Conservation (phyloP, 2,888 invertebrate genomes). For the Lasioglossum villosulum region DNA sequence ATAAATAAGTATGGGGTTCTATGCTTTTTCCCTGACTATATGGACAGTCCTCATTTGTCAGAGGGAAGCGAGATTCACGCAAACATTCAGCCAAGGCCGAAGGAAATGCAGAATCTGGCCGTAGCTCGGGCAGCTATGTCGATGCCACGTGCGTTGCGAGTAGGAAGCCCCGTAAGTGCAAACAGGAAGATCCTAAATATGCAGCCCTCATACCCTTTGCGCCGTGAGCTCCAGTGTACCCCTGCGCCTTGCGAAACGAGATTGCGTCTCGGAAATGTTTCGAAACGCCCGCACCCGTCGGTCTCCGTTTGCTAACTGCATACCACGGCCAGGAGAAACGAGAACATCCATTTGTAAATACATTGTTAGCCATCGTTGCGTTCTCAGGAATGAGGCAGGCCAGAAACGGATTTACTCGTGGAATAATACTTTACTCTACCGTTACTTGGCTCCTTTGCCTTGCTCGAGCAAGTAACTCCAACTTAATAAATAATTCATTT, state of each 20-base stretch:
- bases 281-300: constrained; percentile 30
- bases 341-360: constrained; percentile 49
- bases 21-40: neutral
- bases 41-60: neutral
- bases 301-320: constrained; percentile 51
- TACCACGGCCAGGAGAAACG: constrained; percentile 37
- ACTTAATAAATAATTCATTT: neutral
- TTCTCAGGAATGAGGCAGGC: constrained; percentile 20
- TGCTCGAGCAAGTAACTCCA: neutral
- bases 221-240: constrained; percentile 20
- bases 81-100: constrained; percentile 44
- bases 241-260: constrained; percentile 52
- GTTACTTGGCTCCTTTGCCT: neutral
- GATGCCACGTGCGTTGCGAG: constrained; percentile 35
- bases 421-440: constrained; percentile 33
- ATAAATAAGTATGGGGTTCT: no score
- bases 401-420: constrained; percentile 29
- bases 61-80: constrained; percentile 2
- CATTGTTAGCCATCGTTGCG: constrained; percentile 7
- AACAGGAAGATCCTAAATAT: constrained; percentile 66
- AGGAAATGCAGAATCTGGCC: constrained; percentile 39
- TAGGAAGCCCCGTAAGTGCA: constrained; percentile 51
- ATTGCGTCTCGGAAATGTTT: constrained; percentile 57
- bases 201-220: constrained; percentile 51
- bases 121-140: constrained; percentile 35